Base-by-base conservation (phyloP, 2,113 vertebrate species). In the Labeo rohita region DNA sequence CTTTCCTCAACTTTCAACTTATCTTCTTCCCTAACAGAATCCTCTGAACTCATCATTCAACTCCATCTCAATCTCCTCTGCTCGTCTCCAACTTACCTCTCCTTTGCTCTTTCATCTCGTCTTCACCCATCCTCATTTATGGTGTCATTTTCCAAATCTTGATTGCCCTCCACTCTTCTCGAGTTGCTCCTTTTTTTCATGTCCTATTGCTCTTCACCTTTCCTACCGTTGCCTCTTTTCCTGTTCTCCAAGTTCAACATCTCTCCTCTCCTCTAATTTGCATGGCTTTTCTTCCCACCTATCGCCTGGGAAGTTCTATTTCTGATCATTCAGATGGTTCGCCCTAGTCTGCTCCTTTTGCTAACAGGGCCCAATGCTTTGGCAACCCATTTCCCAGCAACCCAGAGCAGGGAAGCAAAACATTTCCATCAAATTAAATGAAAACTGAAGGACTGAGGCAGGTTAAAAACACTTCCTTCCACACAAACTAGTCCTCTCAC, bases 301-400 rank as follows among this genome's bases (percentile, higher is more conserved):
- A 9, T 70, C 15, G 3, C 39, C 36, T 36, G 8, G 36, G 34
- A 77, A 36, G 23, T 8, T 16, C 36, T 54, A 34, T 36, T 18
- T 77, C 8, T 39, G 75, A 78, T 56, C 13, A 21, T 56, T 39
- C 18, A 34, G 12, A 59, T 36, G 16, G 16, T 21, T 39, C 0
- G 8, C 11, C 7, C 36, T n/a, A 79, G 6, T 43, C 13, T 6
- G 9, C 16, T 56, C 8, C 8, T 54, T 9, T 59, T 39, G 34
- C 16, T 43, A 79, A 9, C 66, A 59, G 49, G 7, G 63, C 49
- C 49, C 43, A 65, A 36, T 18, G 28, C 3, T 63, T 80, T 75
- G 43, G 66, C 61, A 85, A 76, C 49, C 56, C 63, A 82, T 87
- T 91, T 73, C 90, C 89, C 87, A 80, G 86, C 91, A 89, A 92